phyloP scores from a whole-genome alignment of 1,140 invertebrate species.

The Bombus cullumanus region DNA sequence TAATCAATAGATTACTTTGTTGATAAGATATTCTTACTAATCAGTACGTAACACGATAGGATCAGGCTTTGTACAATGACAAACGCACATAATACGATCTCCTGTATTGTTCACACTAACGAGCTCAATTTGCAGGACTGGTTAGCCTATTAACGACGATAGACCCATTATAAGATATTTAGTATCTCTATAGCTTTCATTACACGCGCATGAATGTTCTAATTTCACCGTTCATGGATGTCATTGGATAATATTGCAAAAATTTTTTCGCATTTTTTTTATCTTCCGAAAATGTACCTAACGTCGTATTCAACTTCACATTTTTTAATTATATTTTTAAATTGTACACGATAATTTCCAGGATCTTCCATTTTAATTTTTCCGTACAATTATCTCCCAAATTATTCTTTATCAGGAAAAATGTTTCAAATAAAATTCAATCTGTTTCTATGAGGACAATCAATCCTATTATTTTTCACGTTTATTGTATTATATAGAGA shows the following conservation, averaged over 20 bases:
- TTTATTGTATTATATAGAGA: not conserved
- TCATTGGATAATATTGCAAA: not conserved
- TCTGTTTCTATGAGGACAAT: not conserved
- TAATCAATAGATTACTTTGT: not conserved
- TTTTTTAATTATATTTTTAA: not conserved
- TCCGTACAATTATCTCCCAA: too few species aligned
- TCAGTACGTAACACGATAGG: not conserved
- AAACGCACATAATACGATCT: not conserved
- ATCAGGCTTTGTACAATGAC: not conserved
- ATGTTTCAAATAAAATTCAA: too few species aligned
- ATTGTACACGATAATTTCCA: not conserved
- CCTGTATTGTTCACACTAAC: slow-evolving; percentile 7
- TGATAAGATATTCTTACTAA: not conserved
- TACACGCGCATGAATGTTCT: not conserved
- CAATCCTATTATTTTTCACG: not conserved
- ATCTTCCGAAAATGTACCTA: not conserved
- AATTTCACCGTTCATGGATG: not conserved
- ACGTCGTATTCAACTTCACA: not conserved
- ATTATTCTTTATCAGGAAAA: too few species aligned
- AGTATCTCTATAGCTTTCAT: slow-evolving; percentile 2
- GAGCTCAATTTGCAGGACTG: slow-evolving; percentile 5
- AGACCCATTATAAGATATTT: not conserved
- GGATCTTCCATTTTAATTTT: too few species aligned
- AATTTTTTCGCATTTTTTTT: not conserved
- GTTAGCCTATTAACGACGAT: not conserved